A percentile compares a stretch with the other conserved stretches of the same genome.
phyloP scores from a whole-genome alignment of 2,797 vertebrate genomes.

The Molossus molossus region DNA sequence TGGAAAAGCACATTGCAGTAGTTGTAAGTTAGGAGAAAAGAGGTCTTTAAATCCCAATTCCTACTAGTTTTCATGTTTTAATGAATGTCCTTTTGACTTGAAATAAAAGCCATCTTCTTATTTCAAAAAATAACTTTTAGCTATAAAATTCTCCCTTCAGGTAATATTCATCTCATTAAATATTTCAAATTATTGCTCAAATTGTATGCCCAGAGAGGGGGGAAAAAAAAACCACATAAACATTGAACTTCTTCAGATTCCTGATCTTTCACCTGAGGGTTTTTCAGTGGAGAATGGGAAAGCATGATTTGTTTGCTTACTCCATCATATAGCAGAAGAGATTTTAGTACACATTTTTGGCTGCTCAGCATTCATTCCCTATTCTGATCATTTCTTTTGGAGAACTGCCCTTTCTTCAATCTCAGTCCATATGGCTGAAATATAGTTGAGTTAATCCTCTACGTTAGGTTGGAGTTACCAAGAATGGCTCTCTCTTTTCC shows the following conservation, averaged over 20 bases:
- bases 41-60: background rate
- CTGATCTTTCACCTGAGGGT: background rate
- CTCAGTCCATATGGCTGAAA: background rate
- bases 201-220: background rate
- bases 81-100: background rate
- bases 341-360: constrained; percentile 1
- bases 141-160: background rate
- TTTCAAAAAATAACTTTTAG: constrained; percentile 39
- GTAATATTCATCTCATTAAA: background rate
- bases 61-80: constrained; percentile 15
- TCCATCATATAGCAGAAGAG: background rate
- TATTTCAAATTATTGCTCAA: background rate
- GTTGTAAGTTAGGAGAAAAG: background rate
- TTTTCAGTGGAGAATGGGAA: background rate
- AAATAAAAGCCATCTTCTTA: background rate
- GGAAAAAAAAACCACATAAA: background rate
- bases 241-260: background rate
- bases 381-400: background rate
- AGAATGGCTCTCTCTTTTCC: background rate
- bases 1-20: background rate
- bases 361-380: background rate
- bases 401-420: background rate
- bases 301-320: background rate
- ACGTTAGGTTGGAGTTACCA: background rate
- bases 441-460: constrained; percentile 20